Evolutionary conservation across 2,797 vertebrate species (phyloP), one percentile per base, ranked within the genome.

Genomic region (Onychomys arenicola): DNA sequence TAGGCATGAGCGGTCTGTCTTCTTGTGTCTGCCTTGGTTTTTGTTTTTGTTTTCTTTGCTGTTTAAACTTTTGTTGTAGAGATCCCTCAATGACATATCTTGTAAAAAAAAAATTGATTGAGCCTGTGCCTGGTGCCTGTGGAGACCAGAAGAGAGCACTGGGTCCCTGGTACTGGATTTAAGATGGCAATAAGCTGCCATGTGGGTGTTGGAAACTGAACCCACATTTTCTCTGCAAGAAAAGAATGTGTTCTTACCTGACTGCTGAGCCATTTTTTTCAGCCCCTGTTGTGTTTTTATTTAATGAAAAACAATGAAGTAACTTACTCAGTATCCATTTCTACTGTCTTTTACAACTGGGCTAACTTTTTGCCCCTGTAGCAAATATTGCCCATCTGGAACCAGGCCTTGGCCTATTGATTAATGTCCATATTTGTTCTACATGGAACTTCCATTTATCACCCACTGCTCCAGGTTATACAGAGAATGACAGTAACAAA

Each of bases 221-320:
- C 43, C 6, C 2, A n/a, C 63, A 23, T 49, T 23, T 85, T 85
- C 19, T 85, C 32, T 49, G 13, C 63, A 85, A 85, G 61, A n/a
- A 49, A 67, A n/a, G 46, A 29, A 34, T 21, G 40, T 13, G 4
- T 16, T n/a, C 3, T 14, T 67, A n/a, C 67, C 63, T 67, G 19
- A 85, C 63, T 67, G 19, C 63, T n/a, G 46, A 67, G 83, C 29
- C 32, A n/a, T 85, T 12, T 67, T 52, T 12, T 67, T 8, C 32
- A 25, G 17, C 1, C 37, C 32, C 63, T 69, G 43, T 16, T 29
- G 29, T 10, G 32, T n/a, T 87, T 87, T 73, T 25, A 71, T 57
- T 73, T 73, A 59, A 43, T 83, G 21, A 32, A 80, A 88, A 92
- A 61, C 59, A 89, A 2, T 85, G 52, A 81, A 95, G 75, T 91